Percentiles rank a stretch among this genome's conserved stretches.
These are phyloP conservation scores for Branchellion lobata DNA, from an alignment of 2,888 invertebrate species.

Conservation along the genomic window DNA sequence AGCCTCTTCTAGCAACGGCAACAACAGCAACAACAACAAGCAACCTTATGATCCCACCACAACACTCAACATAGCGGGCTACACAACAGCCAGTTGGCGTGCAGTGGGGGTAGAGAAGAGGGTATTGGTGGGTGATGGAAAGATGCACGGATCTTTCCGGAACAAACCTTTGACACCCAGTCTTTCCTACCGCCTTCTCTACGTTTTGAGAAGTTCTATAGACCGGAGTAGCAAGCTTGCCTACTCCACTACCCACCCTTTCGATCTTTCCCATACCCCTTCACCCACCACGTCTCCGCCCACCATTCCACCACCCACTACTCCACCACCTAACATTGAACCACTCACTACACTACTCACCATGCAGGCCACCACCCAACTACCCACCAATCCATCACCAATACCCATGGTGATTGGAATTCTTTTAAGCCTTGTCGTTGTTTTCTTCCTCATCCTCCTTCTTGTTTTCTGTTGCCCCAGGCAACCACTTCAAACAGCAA, in stretches of 20 bases:
- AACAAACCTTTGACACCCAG: conserved; percentile 74
- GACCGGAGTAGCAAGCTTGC: conserved; percentile 68
- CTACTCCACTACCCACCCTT: conserved; percentile 45
- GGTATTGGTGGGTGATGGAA: conserved; percentile 78
- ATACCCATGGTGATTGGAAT: no score
- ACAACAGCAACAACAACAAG: conserved; percentile 19
- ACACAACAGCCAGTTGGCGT: no score
- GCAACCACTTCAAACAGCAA: conserved; percentile 45
- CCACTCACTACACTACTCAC: not conserved
- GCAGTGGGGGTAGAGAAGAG: conserved; percentile 68
- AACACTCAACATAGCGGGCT: conserved; percentile 68
- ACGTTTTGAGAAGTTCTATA: conserved; percentile 73
- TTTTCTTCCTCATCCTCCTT: conserved; percentile 39
- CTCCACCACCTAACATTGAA: no score
- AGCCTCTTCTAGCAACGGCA: not conserved
- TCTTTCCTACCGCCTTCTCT: conserved; percentile 69
- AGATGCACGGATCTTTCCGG: conserved; percentile 73
- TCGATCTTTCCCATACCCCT: conserved; percentile 46
- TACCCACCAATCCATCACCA: no score
- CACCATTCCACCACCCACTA: not conserved
- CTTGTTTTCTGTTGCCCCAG: conserved; percentile 47
- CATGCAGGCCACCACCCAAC: not conserved
- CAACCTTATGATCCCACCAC: conserved; percentile 61
- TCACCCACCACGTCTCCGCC: not conserved
- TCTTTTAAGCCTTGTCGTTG: not conserved